Evolutionary conservation across 2,797 vertebrate species (phyloP).

Genomic region (Cetoscarus ocellatus): DNA sequence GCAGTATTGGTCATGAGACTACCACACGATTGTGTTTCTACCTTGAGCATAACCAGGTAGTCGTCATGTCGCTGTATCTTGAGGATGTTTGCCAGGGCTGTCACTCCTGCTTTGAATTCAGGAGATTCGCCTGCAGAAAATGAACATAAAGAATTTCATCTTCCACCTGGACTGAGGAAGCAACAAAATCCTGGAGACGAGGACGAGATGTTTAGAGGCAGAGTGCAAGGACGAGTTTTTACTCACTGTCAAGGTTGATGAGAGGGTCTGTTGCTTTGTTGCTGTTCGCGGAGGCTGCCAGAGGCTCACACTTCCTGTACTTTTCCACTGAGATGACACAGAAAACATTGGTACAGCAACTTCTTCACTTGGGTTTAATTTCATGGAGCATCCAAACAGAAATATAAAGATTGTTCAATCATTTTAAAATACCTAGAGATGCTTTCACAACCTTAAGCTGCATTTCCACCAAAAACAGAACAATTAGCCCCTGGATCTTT

Average conservation of each 20-base stretch:
- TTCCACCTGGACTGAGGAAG: neutral
- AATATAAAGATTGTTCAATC: too few relatives aligned
- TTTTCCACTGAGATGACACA: constrained; percentile 89
- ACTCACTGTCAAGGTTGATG: constrained; percentile 94
- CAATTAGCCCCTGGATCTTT: neutral
- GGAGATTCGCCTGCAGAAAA: constrained; percentile 89
- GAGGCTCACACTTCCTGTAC: constrained; percentile 90
- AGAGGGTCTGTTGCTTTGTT: constrained; percentile 90
- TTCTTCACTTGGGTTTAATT: neutral
- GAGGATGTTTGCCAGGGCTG: constrained; percentile 93
- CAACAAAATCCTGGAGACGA: neutral
- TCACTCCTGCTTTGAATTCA: constrained; percentile 97
- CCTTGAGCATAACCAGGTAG: constrained; percentile 98
- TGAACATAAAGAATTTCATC: neutral
- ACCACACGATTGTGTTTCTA: constrained; percentile 58
- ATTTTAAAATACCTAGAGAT: neutral
- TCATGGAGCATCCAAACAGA: neutral
- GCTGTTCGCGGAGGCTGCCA: constrained; percentile 80
- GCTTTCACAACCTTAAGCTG: neutral
- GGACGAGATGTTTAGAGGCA: too few relatives aligned
- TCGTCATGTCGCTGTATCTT: constrained; percentile 97
- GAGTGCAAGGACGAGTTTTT: neutral
- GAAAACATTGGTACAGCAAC: neutral
- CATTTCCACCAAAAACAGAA: neutral
- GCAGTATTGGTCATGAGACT: neutral